Evolutionary conservation across 35 echinoderm and acorn worm genomes (phyloP).

Genomic region (Acanthaster planci): DNA sequence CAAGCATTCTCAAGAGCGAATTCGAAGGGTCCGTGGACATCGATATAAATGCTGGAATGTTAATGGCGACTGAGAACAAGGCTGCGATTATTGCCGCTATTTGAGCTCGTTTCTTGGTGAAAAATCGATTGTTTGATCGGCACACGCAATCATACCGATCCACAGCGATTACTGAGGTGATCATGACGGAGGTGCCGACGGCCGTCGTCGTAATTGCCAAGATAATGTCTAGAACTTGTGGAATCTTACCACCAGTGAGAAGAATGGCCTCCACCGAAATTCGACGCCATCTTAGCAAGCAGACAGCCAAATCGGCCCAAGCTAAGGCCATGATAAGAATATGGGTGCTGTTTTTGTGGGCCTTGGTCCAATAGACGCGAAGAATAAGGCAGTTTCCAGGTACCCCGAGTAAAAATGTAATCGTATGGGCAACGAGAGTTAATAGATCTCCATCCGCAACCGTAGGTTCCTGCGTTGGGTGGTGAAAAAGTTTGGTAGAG

Average conservation of each 20-base stretch:
- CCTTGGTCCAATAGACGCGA: neutral
- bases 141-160: slow-evolving; percentile 13
- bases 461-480: too few species aligned
- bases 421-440: too few species aligned
- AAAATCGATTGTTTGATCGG: neutral
- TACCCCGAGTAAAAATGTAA: neutral
- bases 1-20: too few species aligned
- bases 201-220: neutral
- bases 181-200: neutral
- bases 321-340: neutral
- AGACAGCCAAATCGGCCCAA: neutral
- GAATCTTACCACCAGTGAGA: too few species aligned
- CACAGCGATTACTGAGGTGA: neutral
- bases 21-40: neutral
- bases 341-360: neutral
- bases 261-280: too few species aligned
- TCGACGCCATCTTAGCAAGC: too few species aligned
- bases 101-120: neutral
- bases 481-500: too few species aligned
- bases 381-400: neutral
- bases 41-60: neutral
- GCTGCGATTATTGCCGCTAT: neutral
- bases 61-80: neutral
- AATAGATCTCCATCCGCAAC: too few species aligned
- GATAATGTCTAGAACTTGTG: neutral